phyloP scores from a whole-genome alignment of 2,888 invertebrate genomes.

The Priocnemis perturbator region DNA sequence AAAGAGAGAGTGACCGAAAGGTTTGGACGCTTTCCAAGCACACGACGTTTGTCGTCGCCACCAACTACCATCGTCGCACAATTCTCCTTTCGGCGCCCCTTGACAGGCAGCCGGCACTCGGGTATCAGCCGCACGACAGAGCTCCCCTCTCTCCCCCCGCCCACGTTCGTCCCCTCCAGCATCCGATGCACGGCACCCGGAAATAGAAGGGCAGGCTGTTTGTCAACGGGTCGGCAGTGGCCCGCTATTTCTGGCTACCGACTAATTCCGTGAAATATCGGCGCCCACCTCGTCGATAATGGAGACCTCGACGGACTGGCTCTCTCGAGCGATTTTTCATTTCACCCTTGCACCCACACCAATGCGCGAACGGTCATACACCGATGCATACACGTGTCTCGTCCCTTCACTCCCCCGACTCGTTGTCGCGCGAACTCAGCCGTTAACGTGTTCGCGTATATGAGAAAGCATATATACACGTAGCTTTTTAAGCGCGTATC shows the following conservation, averaged over 20 bases:
- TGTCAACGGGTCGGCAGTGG: conserved; percentile 25
- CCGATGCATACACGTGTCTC: background rate
- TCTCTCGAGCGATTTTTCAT: conserved; percentile 30
- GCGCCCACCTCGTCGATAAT: conserved; percentile 30
- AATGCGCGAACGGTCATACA: too few relatives aligned
- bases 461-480: background rate
- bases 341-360: conserved; percentile 13
- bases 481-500: conserved; percentile 9
- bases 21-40: too few relatives aligned
- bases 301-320: conserved; percentile 35
- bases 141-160: background rate
- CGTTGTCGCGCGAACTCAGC: conserved; percentile 11
- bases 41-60: too few relatives aligned
- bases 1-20: too few relatives aligned
- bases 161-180: conserved; percentile 7
- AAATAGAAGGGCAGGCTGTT: conserved; percentile 23
- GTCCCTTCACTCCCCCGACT: background rate
- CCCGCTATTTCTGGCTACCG: conserved; percentile 23
- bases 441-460: conserved; percentile 17
- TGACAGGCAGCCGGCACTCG: too few relatives aligned
- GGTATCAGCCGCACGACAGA: too few relatives aligned
- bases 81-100: too few relatives aligned
- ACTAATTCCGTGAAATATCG: conserved; percentile 39
- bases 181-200: conserved; percentile 12
- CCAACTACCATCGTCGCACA: too few relatives aligned